A percentile compares a stretch with the other conserved stretches of the same genome.
Conservation (phyloP, 2,797 vertebrate genomes). For the Cottoperca gobio region DNA sequence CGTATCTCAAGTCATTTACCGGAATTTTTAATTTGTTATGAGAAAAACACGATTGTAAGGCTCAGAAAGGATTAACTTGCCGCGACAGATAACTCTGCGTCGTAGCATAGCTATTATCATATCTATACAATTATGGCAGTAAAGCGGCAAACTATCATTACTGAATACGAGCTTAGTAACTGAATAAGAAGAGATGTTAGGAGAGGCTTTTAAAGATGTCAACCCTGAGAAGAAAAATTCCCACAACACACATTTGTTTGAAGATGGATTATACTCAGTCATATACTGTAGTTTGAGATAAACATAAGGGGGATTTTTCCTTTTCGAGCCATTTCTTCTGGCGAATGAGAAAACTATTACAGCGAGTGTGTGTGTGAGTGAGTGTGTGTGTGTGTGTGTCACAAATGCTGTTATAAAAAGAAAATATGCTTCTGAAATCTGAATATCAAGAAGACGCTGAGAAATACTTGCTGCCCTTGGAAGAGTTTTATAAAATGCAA, state of each 20-base stretch:
- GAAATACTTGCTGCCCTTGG: conserved; percentile 16
- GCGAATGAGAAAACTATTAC: conserved; percentile 23
- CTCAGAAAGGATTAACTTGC: conserved; percentile 21
- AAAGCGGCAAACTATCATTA: conserved; percentile 49
- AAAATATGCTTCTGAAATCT: conserved; percentile 23
- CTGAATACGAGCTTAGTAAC: conserved; percentile 15
- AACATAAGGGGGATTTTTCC: conserved; percentile 29
- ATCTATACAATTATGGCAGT: conserved; percentile 40
- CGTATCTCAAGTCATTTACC: conserved; percentile 8
- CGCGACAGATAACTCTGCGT: background rate
- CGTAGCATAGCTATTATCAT: conserved; percentile 21
- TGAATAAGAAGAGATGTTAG: conserved; percentile 10
- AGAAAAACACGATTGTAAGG: conserved; percentile 29
- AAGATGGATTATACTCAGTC: conserved; percentile 65
- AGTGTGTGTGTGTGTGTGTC: background rate
- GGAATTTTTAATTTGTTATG: conserved; percentile 7
- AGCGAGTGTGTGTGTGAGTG: background rate
- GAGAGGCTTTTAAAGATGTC: conserved; percentile 35
- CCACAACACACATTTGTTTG: conserved; percentile 57
- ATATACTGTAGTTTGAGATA: conserved; percentile 45
- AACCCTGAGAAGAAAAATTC: conserved; percentile 19
- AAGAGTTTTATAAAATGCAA: conserved; percentile 11
- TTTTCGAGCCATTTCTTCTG: conserved; percentile 28
- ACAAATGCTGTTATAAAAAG: conserved; percentile 9
- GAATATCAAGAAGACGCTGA: conserved; percentile 15